Base-by-base conservation (phyloP, 2,113 vertebrate genomes). In the Pachypanchax playfairii region DNA sequence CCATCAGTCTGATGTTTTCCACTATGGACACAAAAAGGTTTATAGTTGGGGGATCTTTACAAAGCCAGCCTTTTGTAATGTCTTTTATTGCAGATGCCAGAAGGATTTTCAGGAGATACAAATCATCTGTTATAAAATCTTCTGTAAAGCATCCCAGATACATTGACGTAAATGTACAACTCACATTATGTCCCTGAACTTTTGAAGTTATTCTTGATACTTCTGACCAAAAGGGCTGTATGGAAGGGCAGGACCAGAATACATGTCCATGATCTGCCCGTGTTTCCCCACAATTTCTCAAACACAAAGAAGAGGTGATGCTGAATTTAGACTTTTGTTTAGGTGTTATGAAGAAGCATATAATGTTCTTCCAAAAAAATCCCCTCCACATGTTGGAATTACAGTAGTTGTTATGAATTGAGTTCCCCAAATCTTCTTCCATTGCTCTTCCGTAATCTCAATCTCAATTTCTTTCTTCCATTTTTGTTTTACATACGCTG, bases 271-370 rank as follows among this genome's bases (percentile, higher is more conserved):
- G 42, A 21, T 43, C 42, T 22, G 20, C 42, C n/a, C 1, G 5
- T 28, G 1, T 4, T 18, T 15, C 28, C 15, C 47, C 26, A n/a
- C 17, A 51, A 4, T 51, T 20, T 33, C 48, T 51, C 28, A 26
- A 51, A n/a, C 48, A 33, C 4, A 1, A 2, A 12, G n/a, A 17
- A 31, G 18, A 18, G 6, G 9, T 17, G 24, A 14, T 4, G 9
- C 21, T 24, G 15, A 54, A 54, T 25, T 54, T 26, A 3, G 9
- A 54, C 21, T 54, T 38, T n/a, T 39, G 35, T 38, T 53, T 36
- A 4, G 18, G 21, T 1, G 35, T 39, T 39, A 39, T 24, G 14
- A 38, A 54, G 20, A 38, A 38, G 7, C 8, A 3, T 6, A 54
- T 54, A 1, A 54, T 25, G 33, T 1, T 38, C 33, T 17, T 53